phyloP scores from a whole-genome alignment of 2,797 vertebrate genomes.

The Thripadectes ignobilis region DNA sequence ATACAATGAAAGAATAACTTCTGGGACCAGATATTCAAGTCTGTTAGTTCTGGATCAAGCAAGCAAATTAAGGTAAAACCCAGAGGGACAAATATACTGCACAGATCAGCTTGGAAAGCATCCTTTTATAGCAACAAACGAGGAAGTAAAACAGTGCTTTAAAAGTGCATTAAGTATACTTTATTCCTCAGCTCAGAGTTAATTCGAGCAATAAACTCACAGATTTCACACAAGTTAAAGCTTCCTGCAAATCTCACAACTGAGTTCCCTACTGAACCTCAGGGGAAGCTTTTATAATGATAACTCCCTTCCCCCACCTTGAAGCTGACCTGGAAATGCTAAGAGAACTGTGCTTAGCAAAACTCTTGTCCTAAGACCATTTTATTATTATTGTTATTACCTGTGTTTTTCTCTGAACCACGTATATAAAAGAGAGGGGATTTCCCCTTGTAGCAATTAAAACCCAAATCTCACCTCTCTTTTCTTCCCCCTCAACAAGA shows the following conservation, averaged over 20 bases:
- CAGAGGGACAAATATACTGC: slow-evolving; percentile 12
- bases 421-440: slow-evolving; percentile 58
- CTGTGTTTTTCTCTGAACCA: slow-evolving; percentile 40
- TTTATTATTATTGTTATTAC: slow-evolving; percentile 44
- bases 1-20: slow-evolving; percentile 9
- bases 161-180: slow-evolving; percentile 31
- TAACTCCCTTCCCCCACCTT: slow-evolving; percentile 2
- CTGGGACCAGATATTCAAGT: not conserved
- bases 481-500: slow-evolving; percentile 72
- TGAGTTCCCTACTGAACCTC: not conserved
- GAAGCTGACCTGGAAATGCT: slow-evolving; percentile 48
- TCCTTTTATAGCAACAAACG: slow-evolving; percentile 33
- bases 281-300: slow-evolving; percentile 12
- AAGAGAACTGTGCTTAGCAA: slow-evolving; percentile 24
- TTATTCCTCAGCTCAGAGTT: slow-evolving; percentile 12
- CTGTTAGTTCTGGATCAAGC: slow-evolving; percentile 33
- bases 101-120: slow-evolving; percentile 27
- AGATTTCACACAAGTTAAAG: slow-evolving; percentile 9
- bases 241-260: not conserved
- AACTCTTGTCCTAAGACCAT: slow-evolving; percentile 22
- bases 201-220: slow-evolving; percentile 51
- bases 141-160: slow-evolving; percentile 29
- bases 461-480: slow-evolving; percentile 66
- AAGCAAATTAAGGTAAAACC: slow-evolving; percentile 40
- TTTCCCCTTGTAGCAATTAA: slow-evolving; percentile 78